Evolutionary conservation across 2,113 vertebrate species (phyloP), one percentile per base, ranked within the genome.

Genomic region (Glaucomys volans): DNA sequence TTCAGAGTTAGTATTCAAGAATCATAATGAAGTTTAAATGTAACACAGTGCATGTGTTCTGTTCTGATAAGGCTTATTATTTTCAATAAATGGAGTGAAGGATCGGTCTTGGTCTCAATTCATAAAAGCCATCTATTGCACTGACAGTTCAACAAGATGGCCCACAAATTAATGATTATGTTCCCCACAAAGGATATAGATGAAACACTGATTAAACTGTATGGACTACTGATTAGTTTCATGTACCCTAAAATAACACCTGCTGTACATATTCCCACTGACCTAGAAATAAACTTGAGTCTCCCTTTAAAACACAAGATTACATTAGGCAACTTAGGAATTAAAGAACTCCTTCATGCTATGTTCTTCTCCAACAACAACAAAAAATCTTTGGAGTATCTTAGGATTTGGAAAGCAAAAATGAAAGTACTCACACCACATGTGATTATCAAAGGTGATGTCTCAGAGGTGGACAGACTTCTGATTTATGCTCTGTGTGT

Each of bases 1-100:
- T 94, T 97, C 81, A 79, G 94, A 97, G 92, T 77, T 97, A 98
- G 98, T 97, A 87, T 82, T 93, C 81, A 98, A 96, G 87, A 97
- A 96, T 96, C 97, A 76, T 83, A 98, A 98, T 96, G 88, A 98
- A 96, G 44, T 98, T 98, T 97, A 98, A 97, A 97, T 93, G 82
- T 96, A 98, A 93, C 44, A 95, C 67, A 72, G 47, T 74, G 76
- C 87, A 94, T 90, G 69, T 97, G 95, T 89, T 94, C 76, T 92
- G 77, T 97, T 97, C 67, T 97, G 97, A 96, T 93, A 98, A 98
- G 87, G 67, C n/a, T 96, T 96, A 95, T 96, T 97, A 95, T 95
- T 98, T 98, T 98, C 72, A 97, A 89, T 97, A 98, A 98, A 97
- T 83, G 84, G 74, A 98, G 24, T 69, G 89, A 92, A 97, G 16